These are phyloP conservation scores for Cryptophagus acutangulus DNA, from an alignment of 2,888 invertebrate species.

Conservation along the genomic window DNA sequence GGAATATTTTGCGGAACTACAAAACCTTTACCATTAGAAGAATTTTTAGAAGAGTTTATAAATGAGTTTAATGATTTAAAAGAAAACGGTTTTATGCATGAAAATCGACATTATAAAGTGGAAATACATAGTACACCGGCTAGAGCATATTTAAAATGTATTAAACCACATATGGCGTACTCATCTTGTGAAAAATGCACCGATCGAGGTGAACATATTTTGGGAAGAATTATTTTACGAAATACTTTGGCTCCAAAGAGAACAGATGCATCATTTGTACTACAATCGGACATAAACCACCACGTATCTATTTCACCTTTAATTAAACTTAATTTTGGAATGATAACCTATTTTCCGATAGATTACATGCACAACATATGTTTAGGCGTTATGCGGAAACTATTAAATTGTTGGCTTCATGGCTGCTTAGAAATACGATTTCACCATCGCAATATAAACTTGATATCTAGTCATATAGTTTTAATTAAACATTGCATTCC, in stretches of 20 bases:
- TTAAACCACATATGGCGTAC: background rate
- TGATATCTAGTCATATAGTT: conserved; percentile 7
- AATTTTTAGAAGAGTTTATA: no score
- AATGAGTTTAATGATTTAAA: no score
- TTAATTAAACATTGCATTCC: conserved; percentile 10
- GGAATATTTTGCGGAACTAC: no score
- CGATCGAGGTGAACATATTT: background rate
- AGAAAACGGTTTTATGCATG: no score
- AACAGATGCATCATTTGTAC: background rate
- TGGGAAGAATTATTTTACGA: background rate
- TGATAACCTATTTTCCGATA: conserved; percentile 11
- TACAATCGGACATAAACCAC: conserved; percentile 4
- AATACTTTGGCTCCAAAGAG: background rate
- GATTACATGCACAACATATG: conserved; percentile 16
- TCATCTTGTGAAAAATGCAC: background rate
- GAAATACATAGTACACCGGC: background rate
- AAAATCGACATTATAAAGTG: no score
- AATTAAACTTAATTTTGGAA: conserved; percentile 6
- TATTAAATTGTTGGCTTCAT: conserved; percentile 13
- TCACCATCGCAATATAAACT: conserved; percentile 6
- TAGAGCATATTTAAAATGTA: background rate
- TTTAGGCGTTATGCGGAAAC: conserved; percentile 12
- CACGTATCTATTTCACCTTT: conserved; percentile 9
- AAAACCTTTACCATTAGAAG: no score
- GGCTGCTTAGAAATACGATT: conserved; percentile 9